Evolutionary conservation across 2,888 invertebrate species (phyloP), one percentile per base, ranked within the genome.

Genomic region (Venustoraphidia nigricollis): DNA sequence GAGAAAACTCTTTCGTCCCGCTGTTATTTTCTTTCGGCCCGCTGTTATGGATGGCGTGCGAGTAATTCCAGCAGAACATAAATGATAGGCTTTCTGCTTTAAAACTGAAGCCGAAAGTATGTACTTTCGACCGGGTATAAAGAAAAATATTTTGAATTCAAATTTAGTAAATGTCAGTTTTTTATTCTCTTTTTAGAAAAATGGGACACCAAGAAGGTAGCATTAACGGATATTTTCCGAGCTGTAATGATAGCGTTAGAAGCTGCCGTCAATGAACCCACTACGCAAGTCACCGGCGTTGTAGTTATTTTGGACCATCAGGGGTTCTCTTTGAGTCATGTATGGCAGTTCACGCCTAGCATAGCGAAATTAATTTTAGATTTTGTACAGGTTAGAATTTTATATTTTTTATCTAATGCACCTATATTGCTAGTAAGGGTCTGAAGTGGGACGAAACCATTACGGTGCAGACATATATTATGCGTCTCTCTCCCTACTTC

Each of bases 191-290:
- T 66, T 67, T 4, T 59, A 80, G 80, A 72, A 54, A 79, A 75
- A 61, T 89, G 89, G 89, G 81, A 85, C 54, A 80, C 83, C 1
- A 82, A 82, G 41, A 70, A 77, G 48, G 75, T 83, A 10, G 66
- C 75, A 0, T 56, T 86, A 36, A 66, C 72, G 2, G 81, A 86
- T 53, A 69, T 87, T 47, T 84, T 86, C 60, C 76, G 80, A 47
- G 76, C 79, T 1, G 70, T 82, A 27, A 81, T 86, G 60, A 62
- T 87, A 51, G 72, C 76, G 0, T 65, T 88, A 46, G 80, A 84
- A 62, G 79, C 82, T 0, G 85, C 85, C 0, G 79, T 86, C 74
- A 70, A 73, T n/a, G 89, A 90, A 61, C 84, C 86, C 0, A 70
- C 68, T 55, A 85, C 88, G 0, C 89, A 89, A 68, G 76, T 89